Percentiles rank a stretch among this genome's conserved stretches.
These are phyloP conservation scores for Tokudaia muenninki DNA, from an alignment of 2,797 vertebrate genomes.

Conservation along the genomic window DNA sequence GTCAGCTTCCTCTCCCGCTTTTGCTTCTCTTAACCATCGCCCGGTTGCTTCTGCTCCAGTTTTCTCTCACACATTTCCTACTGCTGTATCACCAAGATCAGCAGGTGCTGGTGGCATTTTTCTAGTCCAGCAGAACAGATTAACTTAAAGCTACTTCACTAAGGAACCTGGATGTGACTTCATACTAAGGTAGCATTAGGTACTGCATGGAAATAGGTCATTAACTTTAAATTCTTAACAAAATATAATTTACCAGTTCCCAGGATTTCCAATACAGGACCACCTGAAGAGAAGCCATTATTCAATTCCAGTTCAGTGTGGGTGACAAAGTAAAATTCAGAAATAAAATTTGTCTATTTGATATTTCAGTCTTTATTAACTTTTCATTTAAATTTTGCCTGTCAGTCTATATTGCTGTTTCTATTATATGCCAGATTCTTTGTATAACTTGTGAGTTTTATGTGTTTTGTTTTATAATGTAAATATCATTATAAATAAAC, in stretches of 20 bases:
- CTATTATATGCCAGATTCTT: slow-evolving; percentile 81
- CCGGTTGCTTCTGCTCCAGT: slow-evolving; percentile 63
- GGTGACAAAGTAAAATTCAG: slow-evolving; percentile 79
- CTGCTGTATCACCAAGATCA: slow-evolving; percentile 23
- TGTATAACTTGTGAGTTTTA: slow-evolving; percentile 83
- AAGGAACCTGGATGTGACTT: slow-evolving; percentile 64
- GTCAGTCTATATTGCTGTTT: slow-evolving; percentile 85
- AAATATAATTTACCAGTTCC: slow-evolving; percentile 66
- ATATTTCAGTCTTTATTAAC: slow-evolving; percentile 77
- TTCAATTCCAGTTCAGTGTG: slow-evolving; percentile 79
- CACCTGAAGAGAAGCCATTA: slow-evolving; percentile 75
- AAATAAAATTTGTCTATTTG: slow-evolving; percentile 80
- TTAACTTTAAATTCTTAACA: slow-evolving; percentile 61
- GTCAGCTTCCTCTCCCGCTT: slow-evolving; percentile 56
- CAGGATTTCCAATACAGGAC: slow-evolving; percentile 68
- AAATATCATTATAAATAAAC: slow-evolving; percentile 86
- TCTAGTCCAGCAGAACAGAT: slow-evolving; percentile 64
- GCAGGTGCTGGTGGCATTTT: slow-evolving; percentile 40
- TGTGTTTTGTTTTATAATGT: slow-evolving; percentile 84
- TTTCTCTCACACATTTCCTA: slow-evolving; percentile 43
- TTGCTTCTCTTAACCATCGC: slow-evolving; percentile 75
- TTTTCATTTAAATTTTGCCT: slow-evolving; percentile 82
- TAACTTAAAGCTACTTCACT: slow-evolving; percentile 57
- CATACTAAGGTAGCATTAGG: slow-evolving; percentile 67
- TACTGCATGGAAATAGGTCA: slow-evolving; percentile 76